phyloP scores from a whole-genome alignment of 2,797 vertebrate species.

The Rhinichthys osculus region DNA sequence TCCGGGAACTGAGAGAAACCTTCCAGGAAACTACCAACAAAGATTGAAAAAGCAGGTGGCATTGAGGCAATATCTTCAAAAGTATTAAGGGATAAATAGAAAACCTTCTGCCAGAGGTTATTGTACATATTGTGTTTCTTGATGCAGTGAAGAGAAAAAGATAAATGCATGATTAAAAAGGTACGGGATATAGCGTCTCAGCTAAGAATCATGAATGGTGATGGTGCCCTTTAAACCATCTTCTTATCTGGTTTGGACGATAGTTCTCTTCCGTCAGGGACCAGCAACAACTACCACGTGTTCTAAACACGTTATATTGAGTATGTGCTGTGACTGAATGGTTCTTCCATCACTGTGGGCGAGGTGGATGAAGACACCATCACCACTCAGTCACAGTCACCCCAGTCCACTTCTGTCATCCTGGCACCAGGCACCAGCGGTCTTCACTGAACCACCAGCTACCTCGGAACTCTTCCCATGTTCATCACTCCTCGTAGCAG shows the following conservation, averaged over 20 bases:
- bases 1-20: slow-evolving; percentile 3
- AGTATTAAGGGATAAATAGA: not conserved
- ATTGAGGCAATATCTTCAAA: not conserved
- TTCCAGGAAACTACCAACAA: not conserved
- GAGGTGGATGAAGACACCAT: too few species aligned
- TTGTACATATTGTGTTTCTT: not conserved
- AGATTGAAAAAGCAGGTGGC: not conserved
- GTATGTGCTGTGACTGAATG: not conserved
- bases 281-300: not conserved
- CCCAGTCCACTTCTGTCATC: too few species aligned
- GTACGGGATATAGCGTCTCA: not conserved
- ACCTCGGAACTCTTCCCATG: too few species aligned
- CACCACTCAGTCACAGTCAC: too few species aligned
- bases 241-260: too few species aligned
- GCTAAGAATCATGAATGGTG: not conserved
- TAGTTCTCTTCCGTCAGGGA: too few species aligned
- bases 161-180: not conserved
- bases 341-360: too few species aligned
- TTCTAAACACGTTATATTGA: not conserved
- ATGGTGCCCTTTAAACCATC: too few species aligned
- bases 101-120: not conserved
- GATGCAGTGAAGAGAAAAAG: not conserved
- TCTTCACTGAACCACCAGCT: too few species aligned
- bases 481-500: too few species aligned
- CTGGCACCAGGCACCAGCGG: too few species aligned